Evolutionary conservation across 2,888 invertebrate species (phyloP), one percentile per base, ranked within the genome.

Genomic region (Crossocerus cetratus): DNA sequence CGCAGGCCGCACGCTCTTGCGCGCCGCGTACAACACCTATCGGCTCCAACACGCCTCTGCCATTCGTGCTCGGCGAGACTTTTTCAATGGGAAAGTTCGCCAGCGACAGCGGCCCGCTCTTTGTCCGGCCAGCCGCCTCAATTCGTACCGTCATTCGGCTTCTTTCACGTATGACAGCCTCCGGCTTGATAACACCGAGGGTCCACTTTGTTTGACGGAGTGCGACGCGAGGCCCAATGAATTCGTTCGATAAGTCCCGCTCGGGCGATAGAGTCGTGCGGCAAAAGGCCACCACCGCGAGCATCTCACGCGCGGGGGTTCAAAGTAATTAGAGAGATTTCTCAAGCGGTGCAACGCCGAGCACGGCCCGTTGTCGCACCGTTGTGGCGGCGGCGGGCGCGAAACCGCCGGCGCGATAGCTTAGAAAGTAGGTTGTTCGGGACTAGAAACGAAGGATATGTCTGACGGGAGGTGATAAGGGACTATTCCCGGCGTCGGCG

Each of bases 271-370:
- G 75, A 76, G 67, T 58, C 43, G 62, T 49, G 63, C 59, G 58
- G 64, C 57, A 45, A 71, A 71, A 74, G 74, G 65, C 66, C 59
- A 69, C 32, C 32, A 32, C 32, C 32, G 11, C 32, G 8, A 32
- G 4, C 23, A 32, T 32, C 65, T 61, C 57, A 21, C 53, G 54
- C 22, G 60, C 23, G 75, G n/a, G 59, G 49, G 76, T 32, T 32
- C 65, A 75, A 75, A 68, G 76, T 76, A 76, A 76, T 76, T 76
- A 76, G 75, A 68, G 71, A 71, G 76, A 76, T 76, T 75, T 68
- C 75, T 63, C 76, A 58, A 61, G 32, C 32, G 53, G 64, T 59
- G 65, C 55, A 49, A 11, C 54, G 49, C 45, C 53, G 75, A 56
- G 67, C 62, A 65, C 1, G 64, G 49, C 71, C 76, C 49, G 68